These are phyloP conservation scores for Erebia epiphron DNA, from an alignment of 2,888 invertebrate species.

Conservation along the genomic window DNA sequence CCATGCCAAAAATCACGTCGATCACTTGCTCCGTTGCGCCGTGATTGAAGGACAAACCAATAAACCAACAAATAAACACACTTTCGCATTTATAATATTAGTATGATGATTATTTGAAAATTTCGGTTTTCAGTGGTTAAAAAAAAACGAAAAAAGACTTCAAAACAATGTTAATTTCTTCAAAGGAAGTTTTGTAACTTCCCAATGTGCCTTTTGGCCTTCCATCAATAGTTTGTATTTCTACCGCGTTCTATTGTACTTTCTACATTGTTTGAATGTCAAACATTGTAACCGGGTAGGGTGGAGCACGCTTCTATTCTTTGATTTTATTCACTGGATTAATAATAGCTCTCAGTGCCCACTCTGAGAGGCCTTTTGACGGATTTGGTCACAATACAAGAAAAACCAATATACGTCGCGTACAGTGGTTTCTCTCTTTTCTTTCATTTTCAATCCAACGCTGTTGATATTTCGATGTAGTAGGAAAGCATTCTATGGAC, in stretches of 20 bases:
- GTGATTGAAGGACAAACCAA: too few relatives aligned
- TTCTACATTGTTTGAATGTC: conserved; percentile 22
- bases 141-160: neutral
- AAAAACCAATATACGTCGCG: conserved; percentile 20
- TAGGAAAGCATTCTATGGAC: neutral
- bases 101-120: neutral
- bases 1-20: too few relatives aligned
- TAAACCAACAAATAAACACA: too few relatives aligned
- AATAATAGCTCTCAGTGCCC: conserved; percentile 31
- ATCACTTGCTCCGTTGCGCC: too few relatives aligned
- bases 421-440: conserved; percentile 15
- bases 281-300: conserved; percentile 8
- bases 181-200: conserved; percentile 15
- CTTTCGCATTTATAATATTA: too few relatives aligned
- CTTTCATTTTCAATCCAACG: conserved; percentile 10
- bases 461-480: conserved; percentile 16
- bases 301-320: conserved; percentile 21
- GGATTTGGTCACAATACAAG: conserved; percentile 25
- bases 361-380: conserved; percentile 12
- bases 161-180: neutral
- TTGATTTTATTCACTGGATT: conserved; percentile 26
- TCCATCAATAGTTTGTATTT: conserved; percentile 47
- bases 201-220: conserved; percentile 12
- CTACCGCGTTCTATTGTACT: conserved; percentile 27
- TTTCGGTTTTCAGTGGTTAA: neutral